Evolutionary conservation across 1,140 invertebrate genomes (phyloP).

Genomic region (Phymorhynchus buccinoides): DNA sequence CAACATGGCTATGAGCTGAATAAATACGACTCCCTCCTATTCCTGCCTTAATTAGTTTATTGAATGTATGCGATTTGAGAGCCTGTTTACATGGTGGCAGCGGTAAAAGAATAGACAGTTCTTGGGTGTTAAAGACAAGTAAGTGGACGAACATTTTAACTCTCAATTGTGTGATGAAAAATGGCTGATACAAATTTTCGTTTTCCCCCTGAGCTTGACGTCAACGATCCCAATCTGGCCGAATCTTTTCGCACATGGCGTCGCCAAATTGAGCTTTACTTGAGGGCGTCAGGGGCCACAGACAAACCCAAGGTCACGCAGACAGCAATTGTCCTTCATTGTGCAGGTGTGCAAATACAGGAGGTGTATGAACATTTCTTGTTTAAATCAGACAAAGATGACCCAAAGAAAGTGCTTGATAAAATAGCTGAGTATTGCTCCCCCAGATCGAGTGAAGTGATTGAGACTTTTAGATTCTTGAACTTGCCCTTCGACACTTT

Average conservation of each 20-base stretch:
- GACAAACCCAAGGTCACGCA: background rate
- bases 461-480: background rate
- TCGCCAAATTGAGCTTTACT: background rate
- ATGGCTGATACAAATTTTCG: too few relatives aligned
- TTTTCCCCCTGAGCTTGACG: background rate
- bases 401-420: background rate
- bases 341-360: conserved; percentile 1
- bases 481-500: background rate
- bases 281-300: background rate
- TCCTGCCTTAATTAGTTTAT: too few relatives aligned
- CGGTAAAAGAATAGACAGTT: too few relatives aligned
- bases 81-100: too few relatives aligned
- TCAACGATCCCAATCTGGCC: background rate
- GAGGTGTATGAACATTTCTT: background rate
- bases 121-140: too few relatives aligned
- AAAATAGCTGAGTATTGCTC: background rate
- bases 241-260: background rate
- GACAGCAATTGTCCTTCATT: background rate
- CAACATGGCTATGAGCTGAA: too few relatives aligned
- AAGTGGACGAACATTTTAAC: too few relatives aligned
- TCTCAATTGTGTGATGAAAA: too few relatives aligned
- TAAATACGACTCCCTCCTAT: too few relatives aligned
- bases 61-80: too few relatives aligned
- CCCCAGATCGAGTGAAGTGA: background rate
- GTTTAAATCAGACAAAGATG: background rate